Base-by-base conservation (phyloP, 2,797 vertebrate species). In the Gymnoscopelus microlampas region DNA sequence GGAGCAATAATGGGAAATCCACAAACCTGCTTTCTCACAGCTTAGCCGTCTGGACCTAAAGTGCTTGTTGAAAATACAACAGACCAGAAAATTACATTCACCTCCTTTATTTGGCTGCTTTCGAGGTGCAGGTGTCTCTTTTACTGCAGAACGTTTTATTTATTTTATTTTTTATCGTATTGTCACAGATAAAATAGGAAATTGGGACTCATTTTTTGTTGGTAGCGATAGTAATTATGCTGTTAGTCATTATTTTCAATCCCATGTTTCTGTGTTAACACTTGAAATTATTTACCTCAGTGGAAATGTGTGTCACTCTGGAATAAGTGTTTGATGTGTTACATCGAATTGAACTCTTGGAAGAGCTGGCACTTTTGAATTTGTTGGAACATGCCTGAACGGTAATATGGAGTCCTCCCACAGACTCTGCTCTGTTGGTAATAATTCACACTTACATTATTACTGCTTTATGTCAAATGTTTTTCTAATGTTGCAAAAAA, bases 21-120 rank as follows among this genome's bases (percentile, higher is more conserved):
- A 73, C 66, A 68, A 80, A 77, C 62, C 65, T 69, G 66, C 73
- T 79, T 55, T 58, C 68, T 81, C 66, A 77, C 74, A 59, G 48
- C 15, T 32, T 23, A 7, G n/a, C n/a, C 48, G 61, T 71, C 51
- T 56, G 58, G 39, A 73, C 26, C n/a, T 13, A 6, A 39, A 44
- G 10, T 4, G 0, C 0, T 66, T 19, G n/a, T 32, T 53, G 0
- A 10, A 9, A 19, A 14, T 54, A 3, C 51, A 26, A 49, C 14
- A 24, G 13, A 12, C 23, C 47, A 51, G n/a, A 59, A 39, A 48
- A 11, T 24, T 44, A 66, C 8, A 39, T 26, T 49, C 6, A 13
- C 50, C n/a, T 13, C 6, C 50, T 51, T 24, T 24, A 2, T 56
- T 44, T 44, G 39, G 39, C 39, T 10, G 39, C 9, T 44, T 44